A percentile compares a stretch with the other conserved stretches of the same genome.
phyloP scores from a whole-genome alignment of 1,140 invertebrate species.

The Cydia pomonella region DNA sequence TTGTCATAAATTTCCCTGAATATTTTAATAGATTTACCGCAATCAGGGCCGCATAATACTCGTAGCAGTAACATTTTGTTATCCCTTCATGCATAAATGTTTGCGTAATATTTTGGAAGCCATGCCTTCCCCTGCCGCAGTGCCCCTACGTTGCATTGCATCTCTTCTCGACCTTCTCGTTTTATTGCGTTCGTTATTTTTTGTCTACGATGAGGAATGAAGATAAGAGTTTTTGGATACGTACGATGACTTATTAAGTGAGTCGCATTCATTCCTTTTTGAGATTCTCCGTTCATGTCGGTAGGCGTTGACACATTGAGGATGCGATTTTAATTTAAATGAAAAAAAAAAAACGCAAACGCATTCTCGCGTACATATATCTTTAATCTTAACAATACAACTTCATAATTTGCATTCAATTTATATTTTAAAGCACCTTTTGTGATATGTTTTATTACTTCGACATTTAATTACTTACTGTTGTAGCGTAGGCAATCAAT shows the following conservation, averaged over 20 bases:
- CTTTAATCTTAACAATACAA: slow-evolving; percentile 8
- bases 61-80: slow-evolving; percentile 65
- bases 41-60: slow-evolving; percentile 59
- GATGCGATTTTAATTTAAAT: slow-evolving; percentile 7
- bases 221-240: slow-evolving; percentile 17
- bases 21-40: slow-evolving; percentile 63
- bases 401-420: slow-evolving; percentile 17
- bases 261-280: slow-evolving; percentile 18
- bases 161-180: slow-evolving; percentile 57
- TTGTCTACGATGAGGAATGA: too few species aligned
- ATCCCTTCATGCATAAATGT: slow-evolving; percentile 78
- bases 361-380: neutral
- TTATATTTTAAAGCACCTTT: slow-evolving; percentile 22
- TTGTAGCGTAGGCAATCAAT: slow-evolving; percentile 1
- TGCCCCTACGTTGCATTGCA: slow-evolving; percentile 36
- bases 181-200: slow-evolving; percentile 39
- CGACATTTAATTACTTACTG: slow-evolving; percentile 23
- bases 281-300: neutral
- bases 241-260: slow-evolving; percentile 23
- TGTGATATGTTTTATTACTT: slow-evolving; percentile 2
- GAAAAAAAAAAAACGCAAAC: slow-evolving; percentile 10
- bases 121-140: slow-evolving; percentile 48
- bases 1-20: slow-evolving; percentile 32
- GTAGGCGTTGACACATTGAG: slow-evolving; percentile 16
- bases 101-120: slow-evolving; percentile 76